phyloP scores from a whole-genome alignment of 1,140 invertebrate species.

The Cardiocondyla obscurior region DNA sequence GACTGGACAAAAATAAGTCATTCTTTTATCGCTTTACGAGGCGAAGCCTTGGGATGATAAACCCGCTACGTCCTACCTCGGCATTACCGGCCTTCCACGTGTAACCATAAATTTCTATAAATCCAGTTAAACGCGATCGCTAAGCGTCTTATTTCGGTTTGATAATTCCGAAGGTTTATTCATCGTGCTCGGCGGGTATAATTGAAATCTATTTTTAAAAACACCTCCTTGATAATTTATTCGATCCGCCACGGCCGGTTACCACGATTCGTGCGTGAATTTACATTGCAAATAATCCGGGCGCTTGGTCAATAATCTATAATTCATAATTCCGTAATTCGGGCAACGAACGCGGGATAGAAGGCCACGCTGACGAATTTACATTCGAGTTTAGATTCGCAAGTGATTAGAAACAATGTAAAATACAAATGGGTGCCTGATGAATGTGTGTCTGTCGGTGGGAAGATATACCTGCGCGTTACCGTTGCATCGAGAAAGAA shows the following conservation, averaged over 20 bases:
- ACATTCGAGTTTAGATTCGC: background rate
- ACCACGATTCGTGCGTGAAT: background rate
- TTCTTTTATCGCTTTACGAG: slow-evolving; percentile 25
- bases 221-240: background rate
- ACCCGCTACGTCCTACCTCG: slow-evolving; percentile 17
- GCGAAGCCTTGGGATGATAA: slow-evolving; percentile 9
- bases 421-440: background rate
- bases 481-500: slow-evolving; percentile 45
- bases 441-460: slow-evolving; percentile 5
- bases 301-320: background rate
- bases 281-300: background rate
- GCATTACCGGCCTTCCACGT: slow-evolving; percentile 6
- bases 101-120: slow-evolving; percentile 42
- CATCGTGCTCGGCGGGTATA: background rate
- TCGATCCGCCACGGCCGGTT: background rate
- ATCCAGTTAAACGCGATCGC: slow-evolving; percentile 20
- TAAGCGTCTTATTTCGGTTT: slow-evolving; percentile 27
- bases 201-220: background rate
- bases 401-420: background rate
- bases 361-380: background rate
- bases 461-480: slow-evolving; percentile 18
- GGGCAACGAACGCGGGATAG: too few species aligned
- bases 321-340: too few species aligned
- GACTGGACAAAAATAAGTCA: slow-evolving; percentile 25
- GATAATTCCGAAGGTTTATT: background rate